Percentiles rank a stretch among this genome's conserved stretches.
phyloP scores from a whole-genome alignment of 2,113 vertebrate genomes.

The Athene noctua region DNA sequence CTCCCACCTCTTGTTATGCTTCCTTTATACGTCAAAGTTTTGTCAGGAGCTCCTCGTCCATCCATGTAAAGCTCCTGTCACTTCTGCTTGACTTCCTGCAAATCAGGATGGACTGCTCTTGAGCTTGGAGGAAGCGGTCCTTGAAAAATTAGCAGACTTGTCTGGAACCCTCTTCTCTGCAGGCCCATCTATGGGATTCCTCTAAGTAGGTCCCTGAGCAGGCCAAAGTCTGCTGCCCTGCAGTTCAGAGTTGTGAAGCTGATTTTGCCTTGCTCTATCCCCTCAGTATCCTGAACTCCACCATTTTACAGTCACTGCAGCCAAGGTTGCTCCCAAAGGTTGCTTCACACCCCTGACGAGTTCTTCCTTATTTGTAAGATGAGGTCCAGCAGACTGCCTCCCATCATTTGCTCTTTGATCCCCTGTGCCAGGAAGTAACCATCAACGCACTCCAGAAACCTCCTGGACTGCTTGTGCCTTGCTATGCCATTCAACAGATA shows the following conservation, averaged over 20 bases:
- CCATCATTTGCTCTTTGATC: background rate
- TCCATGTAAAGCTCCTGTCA: background rate
- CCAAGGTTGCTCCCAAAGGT: background rate
- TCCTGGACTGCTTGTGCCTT: background rate
- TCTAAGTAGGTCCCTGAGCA: background rate
- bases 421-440: background rate
- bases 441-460: background rate
- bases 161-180: background rate
- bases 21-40: background rate
- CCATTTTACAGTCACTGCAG: background rate
- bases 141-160: background rate
- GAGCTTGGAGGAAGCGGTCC: background rate
- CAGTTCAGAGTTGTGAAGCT: background rate
- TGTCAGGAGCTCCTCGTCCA: background rate
- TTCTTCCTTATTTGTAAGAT: background rate
- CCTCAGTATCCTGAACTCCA: background rate
- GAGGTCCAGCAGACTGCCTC: background rate
- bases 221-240: background rate
- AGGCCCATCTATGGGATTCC: background rate
- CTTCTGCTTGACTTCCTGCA: background rate
- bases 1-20: background rate
- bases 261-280: background rate
- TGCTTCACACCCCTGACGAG: background rate
- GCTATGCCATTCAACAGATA: background rate
- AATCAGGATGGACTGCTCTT: background rate